Evolutionary conservation across 2,113 vertebrate species (phyloP).

Genomic region (Perca fluviatilis): DNA sequence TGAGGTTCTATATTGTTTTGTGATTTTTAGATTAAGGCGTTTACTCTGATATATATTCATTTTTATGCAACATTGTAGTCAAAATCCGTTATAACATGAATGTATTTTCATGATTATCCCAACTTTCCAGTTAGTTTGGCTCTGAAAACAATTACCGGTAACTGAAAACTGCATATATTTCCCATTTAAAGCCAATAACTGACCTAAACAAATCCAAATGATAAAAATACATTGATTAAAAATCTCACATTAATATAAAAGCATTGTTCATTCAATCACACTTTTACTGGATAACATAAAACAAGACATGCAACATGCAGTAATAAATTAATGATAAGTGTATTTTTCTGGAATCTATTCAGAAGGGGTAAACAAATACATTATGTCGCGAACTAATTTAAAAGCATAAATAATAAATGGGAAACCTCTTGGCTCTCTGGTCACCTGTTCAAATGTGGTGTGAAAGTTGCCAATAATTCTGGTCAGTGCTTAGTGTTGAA

Average conservation of each 20-base stretch:
- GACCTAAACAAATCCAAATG: slow-evolving; percentile 11
- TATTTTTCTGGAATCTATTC: slow-evolving; percentile 1
- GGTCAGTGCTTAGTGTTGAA: not conserved
- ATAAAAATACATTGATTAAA: not conserved
- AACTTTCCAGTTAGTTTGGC: slow-evolving; percentile 3
- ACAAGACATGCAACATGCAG: slow-evolving; percentile 60
- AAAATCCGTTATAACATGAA: not conserved
- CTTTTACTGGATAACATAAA: slow-evolving; percentile 40
- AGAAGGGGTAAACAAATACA: not conserved
- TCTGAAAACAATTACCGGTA: not conserved
- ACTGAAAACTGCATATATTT: slow-evolving; percentile 6
- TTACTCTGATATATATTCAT: slow-evolving; percentile 11
- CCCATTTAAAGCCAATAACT: not conserved
- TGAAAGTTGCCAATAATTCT: not conserved
- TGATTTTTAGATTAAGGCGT: slow-evolving; percentile 57
- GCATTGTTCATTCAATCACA: slow-evolving; percentile 16
- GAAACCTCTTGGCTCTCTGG: not conserved
- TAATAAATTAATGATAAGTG: slow-evolving; percentile 9
- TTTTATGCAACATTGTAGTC: slow-evolving; percentile 59
- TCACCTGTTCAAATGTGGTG: not conserved
- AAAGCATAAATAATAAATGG: slow-evolving; percentile 9
- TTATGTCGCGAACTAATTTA: slow-evolving; percentile 13
- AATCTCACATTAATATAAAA: slow-evolving; percentile 1
- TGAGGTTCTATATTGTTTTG: slow-evolving; percentile 14
- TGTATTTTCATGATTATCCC: not conserved